Evolutionary conservation across 2,797 vertebrate species (phyloP), one percentile per base, ranked within the genome.

Genomic region (Nyctalus aviator): DNA sequence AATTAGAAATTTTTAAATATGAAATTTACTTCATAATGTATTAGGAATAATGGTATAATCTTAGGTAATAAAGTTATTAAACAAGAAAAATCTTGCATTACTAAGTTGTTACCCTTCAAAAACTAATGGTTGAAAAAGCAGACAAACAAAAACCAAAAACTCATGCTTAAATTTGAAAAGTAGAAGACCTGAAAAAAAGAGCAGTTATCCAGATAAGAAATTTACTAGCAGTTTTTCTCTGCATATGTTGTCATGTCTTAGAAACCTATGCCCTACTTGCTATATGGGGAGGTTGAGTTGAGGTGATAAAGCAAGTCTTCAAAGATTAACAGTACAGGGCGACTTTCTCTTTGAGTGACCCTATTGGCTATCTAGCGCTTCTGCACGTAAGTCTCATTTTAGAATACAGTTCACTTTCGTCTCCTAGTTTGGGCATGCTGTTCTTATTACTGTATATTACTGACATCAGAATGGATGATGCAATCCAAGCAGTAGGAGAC

Each of bases 1-100:
- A 62, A 68, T 85, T 79, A 57, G 20, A 27, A 7, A 57, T 64
- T 81, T 91, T 85, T 55, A 25, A 69, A 69, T 59, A 93, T 50
- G 77, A 91, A 91, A 92, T 41, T 83, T 20, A 82, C 8, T 14
- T 75, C 23, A 90, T 69, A 68, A 81, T 27, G 84, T 78, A 78
- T 4, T 64, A 57, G n/a, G 44, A 55, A 27, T 15, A 71, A 64
- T 57, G 15, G 23, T 37, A 71, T n/a, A 55, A 48, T 77, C 32
- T 48, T 27, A 69, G 66, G 32, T 90, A 35, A 84, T 30, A 93
- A 68, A 69, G 66, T 30, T 11, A 75, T 7, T 66, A 14, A 88
- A 81, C 1, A 53, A 81, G 21, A 6, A 41, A 75, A 88, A 79
- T 71, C 17, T 44, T 93, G 86, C n/a, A 41, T 66, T 75, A 86